phyloP scores from a whole-genome alignment of 2,113 vertebrate species.

The Potamarius usumacintae region DNA sequence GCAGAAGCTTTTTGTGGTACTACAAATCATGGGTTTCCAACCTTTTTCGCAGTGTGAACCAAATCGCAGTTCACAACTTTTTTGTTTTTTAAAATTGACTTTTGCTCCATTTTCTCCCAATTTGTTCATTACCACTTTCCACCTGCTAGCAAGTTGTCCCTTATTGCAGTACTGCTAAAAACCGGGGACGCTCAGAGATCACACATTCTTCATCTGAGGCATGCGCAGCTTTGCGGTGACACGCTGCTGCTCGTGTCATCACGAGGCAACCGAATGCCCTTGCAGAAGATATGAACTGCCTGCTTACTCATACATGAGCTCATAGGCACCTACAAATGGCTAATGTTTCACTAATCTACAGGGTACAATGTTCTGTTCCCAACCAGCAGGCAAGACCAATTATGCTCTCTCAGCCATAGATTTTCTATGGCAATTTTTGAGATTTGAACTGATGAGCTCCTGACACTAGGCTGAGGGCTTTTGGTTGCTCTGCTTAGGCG shows the following conservation, averaged over 20 bases:
- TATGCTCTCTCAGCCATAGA: not conserved
- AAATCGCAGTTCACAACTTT: not conserved
- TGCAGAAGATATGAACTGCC: not conserved
- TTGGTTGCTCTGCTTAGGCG: not conserved
- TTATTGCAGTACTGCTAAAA: not conserved
- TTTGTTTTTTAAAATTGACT: not conserved
- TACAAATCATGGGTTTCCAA: not conserved
- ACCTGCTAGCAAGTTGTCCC: not conserved
- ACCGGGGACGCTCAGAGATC: not conserved
- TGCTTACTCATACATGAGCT: not conserved
- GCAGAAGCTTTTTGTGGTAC: constrained; percentile 8
- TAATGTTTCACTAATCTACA: not conserved
- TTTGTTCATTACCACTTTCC: not conserved
- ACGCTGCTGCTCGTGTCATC: not conserved
- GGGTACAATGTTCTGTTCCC: not conserved
- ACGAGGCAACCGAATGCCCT: not conserved
- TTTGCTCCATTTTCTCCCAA: not conserved
- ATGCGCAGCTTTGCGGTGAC: not conserved
- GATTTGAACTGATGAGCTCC: not conserved
- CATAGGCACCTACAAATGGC: not conserved
- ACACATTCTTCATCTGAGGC: not conserved
- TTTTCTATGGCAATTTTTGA: not conserved
- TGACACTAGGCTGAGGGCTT: not conserved
- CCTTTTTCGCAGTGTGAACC: not conserved
- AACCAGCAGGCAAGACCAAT: not conserved